Percentiles rank a stretch among this genome's conserved stretches.
Evolutionary conservation across 2,888 invertebrate genomes (phyloP).

Genomic region (Nomada fucata): DNA sequence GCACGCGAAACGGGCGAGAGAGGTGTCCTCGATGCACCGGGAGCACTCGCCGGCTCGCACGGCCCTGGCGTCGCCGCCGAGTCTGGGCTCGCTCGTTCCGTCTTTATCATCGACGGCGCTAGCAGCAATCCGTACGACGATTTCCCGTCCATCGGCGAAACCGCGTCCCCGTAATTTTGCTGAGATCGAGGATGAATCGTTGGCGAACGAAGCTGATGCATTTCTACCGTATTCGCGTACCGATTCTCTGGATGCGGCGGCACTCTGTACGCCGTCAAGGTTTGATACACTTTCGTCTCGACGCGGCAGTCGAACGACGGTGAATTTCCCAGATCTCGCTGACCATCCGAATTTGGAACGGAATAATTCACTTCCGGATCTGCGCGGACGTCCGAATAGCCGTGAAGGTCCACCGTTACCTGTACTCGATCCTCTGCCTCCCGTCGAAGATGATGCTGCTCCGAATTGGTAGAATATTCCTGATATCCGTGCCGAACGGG

Average conservation of each 20-base stretch:
- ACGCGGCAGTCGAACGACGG: conserved; percentile 31
- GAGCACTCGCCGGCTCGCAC: conserved; percentile 74
- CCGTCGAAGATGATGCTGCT: conserved; percentile 51
- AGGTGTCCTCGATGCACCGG: conserved; percentile 63
- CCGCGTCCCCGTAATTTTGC: conserved; percentile 60
- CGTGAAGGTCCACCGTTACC: conserved; percentile 50
- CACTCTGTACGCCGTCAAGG: conserved; percentile 57
- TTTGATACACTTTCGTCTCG: conserved; percentile 70
- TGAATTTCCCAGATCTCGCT: conserved; percentile 50
- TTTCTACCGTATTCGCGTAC: not conserved
- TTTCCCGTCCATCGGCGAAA: conserved; percentile 69
- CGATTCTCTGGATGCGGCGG: not conserved
- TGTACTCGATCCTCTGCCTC: conserved; percentile 57
- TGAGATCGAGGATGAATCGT: conserved; percentile 44
- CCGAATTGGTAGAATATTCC: conserved; percentile 64
- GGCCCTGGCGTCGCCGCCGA: conserved; percentile 82
- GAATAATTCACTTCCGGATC: conserved; percentile 61
- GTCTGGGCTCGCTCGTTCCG: conserved; percentile 80
- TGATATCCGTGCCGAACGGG: conserved; percentile 60
- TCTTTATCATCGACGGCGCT: conserved; percentile 81
- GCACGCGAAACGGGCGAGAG: conserved; percentile 66
- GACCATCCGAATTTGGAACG: conserved; percentile 47
- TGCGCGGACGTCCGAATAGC: conserved; percentile 47
- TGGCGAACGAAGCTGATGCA: conserved; percentile 47
- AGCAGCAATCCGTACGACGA: conserved; percentile 75